A percentile compares a stretch with the other conserved stretches of the same genome.
Conservation (phyloP, 2,113 vertebrate genomes). For the Boleophthalmus pectinirostris region DNA sequence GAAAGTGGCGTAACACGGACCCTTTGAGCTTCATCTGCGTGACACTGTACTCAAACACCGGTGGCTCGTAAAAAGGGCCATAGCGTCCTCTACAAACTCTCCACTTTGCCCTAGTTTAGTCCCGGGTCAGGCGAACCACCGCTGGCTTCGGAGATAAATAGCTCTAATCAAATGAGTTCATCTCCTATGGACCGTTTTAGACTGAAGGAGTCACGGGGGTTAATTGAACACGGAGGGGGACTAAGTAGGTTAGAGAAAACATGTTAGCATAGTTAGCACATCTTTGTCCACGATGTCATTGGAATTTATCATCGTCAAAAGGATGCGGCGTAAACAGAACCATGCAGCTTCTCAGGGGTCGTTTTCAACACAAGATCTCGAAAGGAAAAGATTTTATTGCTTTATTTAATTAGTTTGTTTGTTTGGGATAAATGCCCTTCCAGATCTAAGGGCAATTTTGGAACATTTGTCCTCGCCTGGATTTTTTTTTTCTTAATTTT, state of each 20-base stretch:
- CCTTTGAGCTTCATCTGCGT: no score
- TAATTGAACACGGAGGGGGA: conserved; percentile 44
- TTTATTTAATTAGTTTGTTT: no score
- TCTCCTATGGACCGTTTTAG: conserved; percentile 49
- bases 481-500: no score
- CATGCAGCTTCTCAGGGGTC: background rate
- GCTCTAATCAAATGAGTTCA: conserved; percentile 56
- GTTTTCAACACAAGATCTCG: background rate
- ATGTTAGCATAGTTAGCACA: conserved; percentile 9
- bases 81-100: conserved; percentile 53
- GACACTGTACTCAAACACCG: background rate
- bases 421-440: no score
- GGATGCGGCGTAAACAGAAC: background rate
- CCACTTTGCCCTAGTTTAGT: conserved; percentile 69
- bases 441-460: no score
- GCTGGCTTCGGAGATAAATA: conserved; percentile 59
- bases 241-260: conserved; percentile 22
- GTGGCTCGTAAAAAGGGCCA: conserved; percentile 62
- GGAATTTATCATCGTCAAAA: background rate
- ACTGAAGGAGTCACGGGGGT: conserved; percentile 28
- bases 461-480: no score
- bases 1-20: no score
- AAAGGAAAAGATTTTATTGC: no score
- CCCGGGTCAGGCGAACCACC: conserved; percentile 51
- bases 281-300: background rate